Percentiles rank a stretch among this genome's conserved stretches.
Evolutionary conservation across 2,113 vertebrate genomes (phyloP).

Genomic region (Hassar affinis): DNA sequence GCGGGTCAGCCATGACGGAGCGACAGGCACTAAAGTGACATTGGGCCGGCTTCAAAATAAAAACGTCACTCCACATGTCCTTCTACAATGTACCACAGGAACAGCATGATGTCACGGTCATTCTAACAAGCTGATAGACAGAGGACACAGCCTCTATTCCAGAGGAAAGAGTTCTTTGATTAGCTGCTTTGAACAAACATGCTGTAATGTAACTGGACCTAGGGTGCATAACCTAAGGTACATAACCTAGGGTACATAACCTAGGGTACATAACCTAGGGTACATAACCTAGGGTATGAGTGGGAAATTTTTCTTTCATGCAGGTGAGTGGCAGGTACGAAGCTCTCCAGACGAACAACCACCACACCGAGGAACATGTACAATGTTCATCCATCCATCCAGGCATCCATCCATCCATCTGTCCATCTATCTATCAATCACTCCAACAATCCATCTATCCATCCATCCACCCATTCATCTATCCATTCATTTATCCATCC

Average conservation of each 20-base stretch:
- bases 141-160: background rate
- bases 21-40: slow-evolving; percentile 40
- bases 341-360: background rate
- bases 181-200: too few relatives aligned
- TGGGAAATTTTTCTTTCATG: background rate
- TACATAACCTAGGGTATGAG: too few relatives aligned
- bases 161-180: background rate
- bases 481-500: too few relatives aligned
- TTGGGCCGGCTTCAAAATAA: slow-evolving; percentile 28
- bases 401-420: background rate
- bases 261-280: too few relatives aligned
- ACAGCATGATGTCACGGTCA: background rate
- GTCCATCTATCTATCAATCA: too few relatives aligned
- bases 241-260: too few relatives aligned
- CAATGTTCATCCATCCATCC: background rate
- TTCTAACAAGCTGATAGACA: background rate
- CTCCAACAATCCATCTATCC: too few relatives aligned
- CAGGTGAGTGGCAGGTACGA: background rate
- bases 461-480: too few relatives aligned
- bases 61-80: background rate
- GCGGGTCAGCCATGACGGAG: slow-evolving; percentile 61
- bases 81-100: background rate
- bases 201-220: too few relatives aligned
- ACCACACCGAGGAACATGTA: background rate
- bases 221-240: too few relatives aligned